Conservation (phyloP, 2,113 vertebrate genomes). For the Oryzias woworae region DNA sequence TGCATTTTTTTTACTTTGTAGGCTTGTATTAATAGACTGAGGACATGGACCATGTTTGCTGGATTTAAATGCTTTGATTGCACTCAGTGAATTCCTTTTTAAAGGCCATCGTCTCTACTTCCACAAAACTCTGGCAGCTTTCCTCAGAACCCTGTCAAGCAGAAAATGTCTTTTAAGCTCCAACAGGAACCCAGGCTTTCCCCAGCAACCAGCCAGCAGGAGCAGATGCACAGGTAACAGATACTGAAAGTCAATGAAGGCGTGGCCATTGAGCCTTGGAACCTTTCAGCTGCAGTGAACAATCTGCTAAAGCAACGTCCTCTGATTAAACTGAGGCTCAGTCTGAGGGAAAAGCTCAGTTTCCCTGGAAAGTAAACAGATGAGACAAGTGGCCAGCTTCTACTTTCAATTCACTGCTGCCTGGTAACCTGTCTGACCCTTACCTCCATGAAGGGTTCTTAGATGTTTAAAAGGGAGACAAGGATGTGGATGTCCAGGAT, state of each 20-base stretch:
- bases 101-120: constrained; percentile 6
- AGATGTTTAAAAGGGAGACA: constrained; percentile 21
- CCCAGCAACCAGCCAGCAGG: constrained; percentile 1
- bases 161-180: constrained; percentile 18
- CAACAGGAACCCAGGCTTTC: constrained; percentile 1
- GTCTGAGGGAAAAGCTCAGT: not conserved
- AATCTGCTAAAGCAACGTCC: not conserved
- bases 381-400: constrained; percentile 42
- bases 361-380: constrained; percentile 1
- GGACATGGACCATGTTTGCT: not conserved
- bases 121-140: constrained; percentile 15
- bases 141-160: not conserved
- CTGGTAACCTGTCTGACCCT: constrained; percentile 53
- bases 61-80: not conserved
- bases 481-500: constrained; percentile 62
- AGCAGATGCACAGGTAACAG: not conserved
- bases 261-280: not conserved
- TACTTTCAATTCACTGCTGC: constrained; percentile 28
- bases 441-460: constrained; percentile 6
- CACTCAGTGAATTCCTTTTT: not conserved
- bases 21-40: too few species aligned
- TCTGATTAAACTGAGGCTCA: constrained; percentile 6
- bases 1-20: too few species aligned
- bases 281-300: not conserved
- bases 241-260: not conserved